phyloP scores from a whole-genome alignment of 2,113 vertebrate genomes.

The Hyperopisus bebe region DNA sequence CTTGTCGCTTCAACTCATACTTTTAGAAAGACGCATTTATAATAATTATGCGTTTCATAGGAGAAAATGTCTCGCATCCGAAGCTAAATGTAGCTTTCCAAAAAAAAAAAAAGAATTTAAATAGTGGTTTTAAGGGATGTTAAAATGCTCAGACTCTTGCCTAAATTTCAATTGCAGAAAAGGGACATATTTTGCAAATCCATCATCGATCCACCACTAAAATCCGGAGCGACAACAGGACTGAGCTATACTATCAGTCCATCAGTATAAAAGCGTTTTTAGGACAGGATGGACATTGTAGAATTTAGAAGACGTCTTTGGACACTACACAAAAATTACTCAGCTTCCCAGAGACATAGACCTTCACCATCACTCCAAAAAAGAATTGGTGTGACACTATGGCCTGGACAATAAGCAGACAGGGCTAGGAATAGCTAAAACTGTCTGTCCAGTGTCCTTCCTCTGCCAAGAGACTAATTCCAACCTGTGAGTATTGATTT shows the following conservation, averaged over 20 bases:
- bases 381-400: conserved; percentile 27
- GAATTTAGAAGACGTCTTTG: conserved; percentile 18
- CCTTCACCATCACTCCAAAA: conserved; percentile 43
- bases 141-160: background rate
- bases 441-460: conserved; percentile 1
- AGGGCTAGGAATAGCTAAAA: conserved; percentile 5
- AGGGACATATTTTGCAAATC: conserved; percentile 19
- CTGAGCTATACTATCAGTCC: background rate
- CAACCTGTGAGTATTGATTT: background rate
- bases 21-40: background rate
- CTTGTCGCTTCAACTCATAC: background rate
- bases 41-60: background rate
- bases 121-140: conserved; percentile 12
- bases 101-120: background rate
- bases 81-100: background rate
- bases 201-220: background rate
- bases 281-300: background rate
- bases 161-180: conserved; percentile 7
- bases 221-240: background rate
- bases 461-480: conserved; percentile 16
- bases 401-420: conserved; percentile 46
- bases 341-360: conserved; percentile 43
- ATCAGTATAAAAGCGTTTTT: conserved; percentile 6
- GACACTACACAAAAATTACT: conserved; percentile 17
- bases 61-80: background rate